Evolutionary conservation across 1,140 invertebrate genomes (phyloP).

Genomic region (Drosophila saltans): DNA sequence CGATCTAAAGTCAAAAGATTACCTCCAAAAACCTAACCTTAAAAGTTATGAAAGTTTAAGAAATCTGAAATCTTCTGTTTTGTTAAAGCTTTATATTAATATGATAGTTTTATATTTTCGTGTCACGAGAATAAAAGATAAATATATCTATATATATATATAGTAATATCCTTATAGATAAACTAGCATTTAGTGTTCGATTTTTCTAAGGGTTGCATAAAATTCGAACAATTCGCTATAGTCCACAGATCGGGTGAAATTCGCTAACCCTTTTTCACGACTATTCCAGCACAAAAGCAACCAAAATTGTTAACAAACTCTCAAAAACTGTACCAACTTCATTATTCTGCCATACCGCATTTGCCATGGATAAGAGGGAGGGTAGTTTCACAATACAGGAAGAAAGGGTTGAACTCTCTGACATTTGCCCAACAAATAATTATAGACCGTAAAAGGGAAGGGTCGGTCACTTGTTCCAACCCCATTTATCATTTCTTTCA

Average conservation of each 20-base stretch:
- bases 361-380: not conserved
- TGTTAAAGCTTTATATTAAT: too few relatives aligned
- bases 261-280: not conserved
- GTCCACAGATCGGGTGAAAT: not conserved
- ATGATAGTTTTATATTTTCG: not conserved
- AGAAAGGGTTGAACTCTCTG: constrained; percentile 54
- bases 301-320: not conserved
- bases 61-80: too few relatives aligned
- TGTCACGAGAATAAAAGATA: not conserved
- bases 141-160: too few relatives aligned
- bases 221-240: not conserved
- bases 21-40: too few relatives aligned
- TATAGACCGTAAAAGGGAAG: not conserved
- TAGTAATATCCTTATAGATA: too few relatives aligned
- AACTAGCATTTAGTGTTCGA: too few relatives aligned
- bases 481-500: constrained; percentile 30
- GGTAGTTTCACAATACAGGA: not conserved
- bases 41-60: too few relatives aligned
- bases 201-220: not conserved
- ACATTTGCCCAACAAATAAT: constrained; percentile 11
- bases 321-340: constrained; percentile 43
- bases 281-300: not conserved
- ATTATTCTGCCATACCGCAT: not conserved
- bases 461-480: constrained; percentile 24
- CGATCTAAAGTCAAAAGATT: too few relatives aligned